A percentile compares a stretch with the other conserved stretches of the same genome.
These are phyloP conservation scores for Lysandra bellargus DNA, from an alignment of 2,888 invertebrate species.

Conservation along the genomic window DNA sequence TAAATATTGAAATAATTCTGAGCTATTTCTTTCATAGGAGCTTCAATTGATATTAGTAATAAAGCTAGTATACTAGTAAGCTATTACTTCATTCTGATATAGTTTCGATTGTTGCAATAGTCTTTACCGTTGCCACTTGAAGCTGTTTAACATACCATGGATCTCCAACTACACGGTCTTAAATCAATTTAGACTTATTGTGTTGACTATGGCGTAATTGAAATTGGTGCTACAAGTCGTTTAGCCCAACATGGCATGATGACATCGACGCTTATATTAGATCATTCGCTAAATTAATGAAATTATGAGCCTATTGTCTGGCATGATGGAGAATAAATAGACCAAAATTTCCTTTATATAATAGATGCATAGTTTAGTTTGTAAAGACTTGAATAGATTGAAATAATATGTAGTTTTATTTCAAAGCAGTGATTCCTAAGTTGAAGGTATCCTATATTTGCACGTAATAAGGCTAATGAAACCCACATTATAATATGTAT, in stretches of 20 bases:
- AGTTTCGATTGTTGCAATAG: background rate
- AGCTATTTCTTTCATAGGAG: too few species aligned
- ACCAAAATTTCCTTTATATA: background rate
- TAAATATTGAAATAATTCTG: too few species aligned
- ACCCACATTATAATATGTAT: background rate
- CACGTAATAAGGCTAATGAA: background rate
- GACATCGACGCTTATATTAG: conserved; percentile 25
- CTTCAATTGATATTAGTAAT: too few species aligned
- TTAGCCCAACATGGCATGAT: conserved; percentile 32
- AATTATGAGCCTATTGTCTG: conserved; percentile 24
- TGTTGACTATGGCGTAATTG: conserved; percentile 45
- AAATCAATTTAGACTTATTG: conserved; percentile 50
- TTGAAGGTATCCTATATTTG: background rate
- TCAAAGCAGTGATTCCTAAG: too few species aligned
- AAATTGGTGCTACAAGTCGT: conserved; percentile 43
- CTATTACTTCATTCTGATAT: background rate
- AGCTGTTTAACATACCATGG: conserved; percentile 36
- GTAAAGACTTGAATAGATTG: background rate
- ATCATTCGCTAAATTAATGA: conserved; percentile 27
- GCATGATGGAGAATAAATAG: background rate
- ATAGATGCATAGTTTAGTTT: background rate
- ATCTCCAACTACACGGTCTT: conserved; percentile 43
- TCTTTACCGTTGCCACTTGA: background rate
- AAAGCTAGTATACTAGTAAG: background rate
- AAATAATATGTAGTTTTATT: background rate